Evolutionary conservation across 2,888 invertebrate species (phyloP).

Genomic region (Thymelicus sylvestris): DNA sequence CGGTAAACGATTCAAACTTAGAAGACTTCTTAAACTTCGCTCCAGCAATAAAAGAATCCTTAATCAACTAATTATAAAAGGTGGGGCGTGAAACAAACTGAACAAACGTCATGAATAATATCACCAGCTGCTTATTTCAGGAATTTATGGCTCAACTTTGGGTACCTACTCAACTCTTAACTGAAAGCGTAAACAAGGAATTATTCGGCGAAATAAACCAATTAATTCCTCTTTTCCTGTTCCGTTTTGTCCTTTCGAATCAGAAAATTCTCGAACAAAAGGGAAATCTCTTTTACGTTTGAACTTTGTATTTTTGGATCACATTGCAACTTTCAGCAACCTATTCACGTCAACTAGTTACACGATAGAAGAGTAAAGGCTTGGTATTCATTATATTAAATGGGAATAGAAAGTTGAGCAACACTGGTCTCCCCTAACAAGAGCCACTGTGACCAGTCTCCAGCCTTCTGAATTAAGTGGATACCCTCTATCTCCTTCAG

Average conservation of each 20-base stretch:
- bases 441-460: too few species aligned
- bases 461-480: too few species aligned
- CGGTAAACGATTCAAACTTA: slow-evolving; percentile 30
- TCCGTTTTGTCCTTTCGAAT: slow-evolving; percentile 21
- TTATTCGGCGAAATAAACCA: slow-evolving; percentile 67
- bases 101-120: slow-evolving; percentile 77
- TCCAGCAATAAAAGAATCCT: slow-evolving; percentile 59
- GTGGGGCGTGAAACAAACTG: slow-evolving; percentile 74
- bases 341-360: not conserved
- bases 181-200: slow-evolving; percentile 75
- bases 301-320: not conserved
- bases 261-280: slow-evolving; percentile 44
- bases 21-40: slow-evolving; percentile 40
- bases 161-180: slow-evolving; percentile 70
- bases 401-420: too few species aligned
- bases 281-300: slow-evolving; percentile 15
- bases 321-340: not conserved
- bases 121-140: slow-evolving; percentile 76
- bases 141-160: slow-evolving; percentile 75
- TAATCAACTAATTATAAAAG: slow-evolving; percentile 71
- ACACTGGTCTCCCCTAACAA: too few species aligned
- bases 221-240: slow-evolving; percentile 56
- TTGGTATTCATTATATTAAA: too few species aligned
- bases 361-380: too few species aligned
- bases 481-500: too few species aligned